Conservation (phyloP, 2,797 vertebrate genomes). For the Bryconaethiops microstoma region DNA sequence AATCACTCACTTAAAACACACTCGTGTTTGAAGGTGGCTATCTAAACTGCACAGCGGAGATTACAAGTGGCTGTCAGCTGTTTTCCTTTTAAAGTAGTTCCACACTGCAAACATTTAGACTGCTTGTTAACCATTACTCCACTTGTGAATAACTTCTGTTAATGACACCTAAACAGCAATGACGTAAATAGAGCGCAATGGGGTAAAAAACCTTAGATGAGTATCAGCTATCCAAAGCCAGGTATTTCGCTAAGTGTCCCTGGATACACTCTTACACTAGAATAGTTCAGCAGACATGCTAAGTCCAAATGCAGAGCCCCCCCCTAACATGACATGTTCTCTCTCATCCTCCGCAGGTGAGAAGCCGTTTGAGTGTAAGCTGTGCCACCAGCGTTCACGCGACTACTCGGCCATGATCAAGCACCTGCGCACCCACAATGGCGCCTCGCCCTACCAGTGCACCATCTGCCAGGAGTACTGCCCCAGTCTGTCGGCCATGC, state of each 20-base stretch:
- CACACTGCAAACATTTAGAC: background rate
- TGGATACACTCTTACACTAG: background rate
- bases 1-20: too few species aligned
- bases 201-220: background rate
- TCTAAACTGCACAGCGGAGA: too few species aligned
- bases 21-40: too few species aligned
- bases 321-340: constrained; percentile 8
- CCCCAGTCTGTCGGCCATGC: constrained; percentile 98
- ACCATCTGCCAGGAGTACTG: constrained; percentile 99
- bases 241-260: too few species aligned
- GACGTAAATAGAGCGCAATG: background rate
- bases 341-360: constrained; percentile 79
- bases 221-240: too few species aligned
- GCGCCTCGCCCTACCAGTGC: constrained; percentile 98
- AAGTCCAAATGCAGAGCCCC: background rate
- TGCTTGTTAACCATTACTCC: background rate
- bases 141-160: background rate
- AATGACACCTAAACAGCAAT: background rate
- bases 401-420: constrained; percentile 99
- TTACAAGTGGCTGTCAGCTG: too few species aligned
- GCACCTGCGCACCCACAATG: constrained; percentile 98
- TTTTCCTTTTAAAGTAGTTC: too few species aligned
- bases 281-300: background rate
- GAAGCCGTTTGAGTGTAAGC: constrained; percentile 99
- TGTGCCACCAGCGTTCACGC: constrained; percentile 97